These are phyloP conservation scores for Exephanes ischioxanthus DNA, from an alignment of 2,888 invertebrate species.

Conservation along the genomic window DNA sequence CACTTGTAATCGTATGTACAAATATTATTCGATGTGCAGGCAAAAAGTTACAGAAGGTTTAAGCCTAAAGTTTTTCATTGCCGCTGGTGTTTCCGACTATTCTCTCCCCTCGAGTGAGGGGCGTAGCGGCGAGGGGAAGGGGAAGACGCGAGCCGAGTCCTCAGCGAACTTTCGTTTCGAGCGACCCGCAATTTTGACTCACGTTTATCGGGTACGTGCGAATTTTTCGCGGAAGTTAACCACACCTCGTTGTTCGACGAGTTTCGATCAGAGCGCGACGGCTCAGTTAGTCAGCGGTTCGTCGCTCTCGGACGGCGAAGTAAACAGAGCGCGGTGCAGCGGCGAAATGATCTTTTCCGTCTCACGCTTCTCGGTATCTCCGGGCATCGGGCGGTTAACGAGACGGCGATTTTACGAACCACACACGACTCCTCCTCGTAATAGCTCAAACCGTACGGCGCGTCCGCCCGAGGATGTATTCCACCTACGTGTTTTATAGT, in stretches of 20 bases:
- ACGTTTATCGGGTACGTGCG: background rate
- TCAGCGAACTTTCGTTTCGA: constrained; percentile 20
- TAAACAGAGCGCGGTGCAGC: constrained; percentile 31
- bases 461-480: background rate
- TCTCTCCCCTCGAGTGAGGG: constrained; percentile 7
- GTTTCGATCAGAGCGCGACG: background rate
- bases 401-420: constrained; percentile 28
- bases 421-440: background rate
- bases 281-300: background rate
- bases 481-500: constrained; percentile 32
- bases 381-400: constrained; percentile 24
- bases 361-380: constrained; percentile 14
- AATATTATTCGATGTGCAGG: too few species aligned
- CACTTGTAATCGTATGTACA: too few species aligned
- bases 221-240: background rate
- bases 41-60: too few species aligned
- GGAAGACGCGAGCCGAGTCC: background rate
- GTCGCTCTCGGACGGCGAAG: constrained; percentile 3
- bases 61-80: background rate
- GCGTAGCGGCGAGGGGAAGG: too few species aligned
- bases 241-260: background rate
- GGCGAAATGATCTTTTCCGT: constrained; percentile 5
- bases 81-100: constrained; percentile 11
- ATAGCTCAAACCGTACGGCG: background rate
- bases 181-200: background rate